Conservation (phyloP, 2,797 vertebrate genomes). For the Pangasius krempfi region DNA sequence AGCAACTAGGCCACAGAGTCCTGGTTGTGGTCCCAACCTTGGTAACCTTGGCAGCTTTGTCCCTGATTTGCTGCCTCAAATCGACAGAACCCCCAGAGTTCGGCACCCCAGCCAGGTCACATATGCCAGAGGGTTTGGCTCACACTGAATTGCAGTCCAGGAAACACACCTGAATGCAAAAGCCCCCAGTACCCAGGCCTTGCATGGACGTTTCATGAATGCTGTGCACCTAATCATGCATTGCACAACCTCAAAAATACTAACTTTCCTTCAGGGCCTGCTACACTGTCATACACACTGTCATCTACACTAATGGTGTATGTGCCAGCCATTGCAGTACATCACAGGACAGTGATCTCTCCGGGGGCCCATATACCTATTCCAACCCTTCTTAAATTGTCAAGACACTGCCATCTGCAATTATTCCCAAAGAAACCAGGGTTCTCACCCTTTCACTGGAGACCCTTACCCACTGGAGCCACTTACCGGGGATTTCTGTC, state of each 20-base stretch:
- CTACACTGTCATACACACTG: not conserved
- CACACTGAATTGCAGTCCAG: not conserved
- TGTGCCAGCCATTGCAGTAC: not conserved
- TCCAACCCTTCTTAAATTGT: not conserved
- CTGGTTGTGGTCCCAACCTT: constrained; percentile 2
- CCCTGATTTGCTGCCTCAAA: constrained; percentile 6
- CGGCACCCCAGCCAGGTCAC: not conserved
- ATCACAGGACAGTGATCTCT: not conserved
- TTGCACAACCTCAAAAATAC: not conserved
- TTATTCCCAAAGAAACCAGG: not conserved
- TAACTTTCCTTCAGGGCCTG: not conserved
- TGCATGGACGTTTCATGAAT: not conserved
- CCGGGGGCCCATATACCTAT: not conserved
- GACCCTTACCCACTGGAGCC: no score
- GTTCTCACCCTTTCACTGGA: not conserved
- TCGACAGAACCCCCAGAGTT: not conserved
- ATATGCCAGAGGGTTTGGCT: constrained; percentile 6
- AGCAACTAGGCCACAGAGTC: constrained; percentile 36
- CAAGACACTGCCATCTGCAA: not conserved
- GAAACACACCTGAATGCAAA: constrained; percentile 2
- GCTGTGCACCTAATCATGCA: not conserved
- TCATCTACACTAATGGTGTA: not conserved
- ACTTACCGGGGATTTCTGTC: not conserved
- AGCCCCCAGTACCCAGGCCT: not conserved
- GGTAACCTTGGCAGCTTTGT: constrained; percentile 12